Base-by-base conservation (phyloP, 2,888 invertebrate species). In the Sepioteuthis lessoniana region DNA sequence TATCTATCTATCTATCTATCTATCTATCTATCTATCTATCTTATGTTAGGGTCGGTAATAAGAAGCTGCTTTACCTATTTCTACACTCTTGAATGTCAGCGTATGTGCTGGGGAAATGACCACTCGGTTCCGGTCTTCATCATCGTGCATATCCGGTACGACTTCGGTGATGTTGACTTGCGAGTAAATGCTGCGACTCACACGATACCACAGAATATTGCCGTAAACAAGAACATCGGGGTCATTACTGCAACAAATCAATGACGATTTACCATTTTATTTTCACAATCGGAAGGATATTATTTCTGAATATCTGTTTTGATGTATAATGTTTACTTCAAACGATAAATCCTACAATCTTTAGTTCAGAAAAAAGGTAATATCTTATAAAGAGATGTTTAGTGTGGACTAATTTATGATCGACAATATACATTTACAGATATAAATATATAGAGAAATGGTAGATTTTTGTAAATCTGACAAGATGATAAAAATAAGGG, bases 101-200 rank as follows among this genome's bases (percentile, higher is more conserved):
- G 95, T 95, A 92, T 96, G 95, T 37, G 95, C 95, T 16, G 95
- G 94, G 13, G 94, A 94, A 16, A 95, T 94, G 21, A 94, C 93
- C 21, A 95, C 90, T n/a, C 95, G 93, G 93, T 96, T 96, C 90
- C 93, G 46, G 25, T 55, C 94, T 42, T 95, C 95, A 35, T 96
- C 95, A 76, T 95, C 95, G 60, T 95, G 95, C 94, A 95, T 95
- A 76, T 95, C 95, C 16, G 95, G 50, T 10, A 94, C 90, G 21
- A 96, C 95, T 94, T 96, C 96, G 90, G 21, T 93, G 94, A 94
- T 94, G 94, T 35, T 91, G 42, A 10, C 93, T 94, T 47, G 93
- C 35, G 55, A 47, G 21, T 19, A 35, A 25, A 60, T 1, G 28
- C n/a, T 1, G 16, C 93, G 46, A 38, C 38, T 55, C 28, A 93